phyloP scores from a whole-genome alignment of 2,797 vertebrate species.

The Thamnophis elegans region DNA sequence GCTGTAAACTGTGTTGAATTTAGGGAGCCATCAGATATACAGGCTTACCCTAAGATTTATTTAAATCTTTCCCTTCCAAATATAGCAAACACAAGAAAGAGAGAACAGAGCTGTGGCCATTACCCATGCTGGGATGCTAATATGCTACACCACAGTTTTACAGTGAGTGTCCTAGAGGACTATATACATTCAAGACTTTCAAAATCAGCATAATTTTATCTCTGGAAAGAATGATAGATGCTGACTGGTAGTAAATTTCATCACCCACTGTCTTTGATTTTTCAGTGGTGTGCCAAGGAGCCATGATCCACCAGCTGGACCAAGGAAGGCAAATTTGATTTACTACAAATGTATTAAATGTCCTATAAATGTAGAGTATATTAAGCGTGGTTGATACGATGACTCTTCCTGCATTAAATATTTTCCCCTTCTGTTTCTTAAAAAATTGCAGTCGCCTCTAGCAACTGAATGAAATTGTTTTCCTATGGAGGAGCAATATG shows the following conservation, averaged over 20 bases:
- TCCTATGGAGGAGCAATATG: not conserved
- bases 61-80: not conserved
- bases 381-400: not conserved
- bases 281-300: not conserved
- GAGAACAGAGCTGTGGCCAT: not conserved
- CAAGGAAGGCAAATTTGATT: not conserved
- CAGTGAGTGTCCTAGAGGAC: not conserved
- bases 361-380: not conserved
- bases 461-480: not conserved
- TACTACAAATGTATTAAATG: not conserved
- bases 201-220: not conserved
- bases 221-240: not conserved
- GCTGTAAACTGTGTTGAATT: not conserved
- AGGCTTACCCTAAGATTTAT: not conserved
- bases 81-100: not conserved
- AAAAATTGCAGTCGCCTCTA: not conserved
- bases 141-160: not conserved
- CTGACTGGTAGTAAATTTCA: not conserved
- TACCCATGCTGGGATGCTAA: not conserved
- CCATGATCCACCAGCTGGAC: not conserved
- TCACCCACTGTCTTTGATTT: not conserved
- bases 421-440: not conserved
- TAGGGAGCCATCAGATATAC: not conserved
- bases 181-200: not conserved
- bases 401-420: not conserved